Conservation (phyloP, 2,113 vertebrate genomes). For the Pogonocichla stellata region DNA sequence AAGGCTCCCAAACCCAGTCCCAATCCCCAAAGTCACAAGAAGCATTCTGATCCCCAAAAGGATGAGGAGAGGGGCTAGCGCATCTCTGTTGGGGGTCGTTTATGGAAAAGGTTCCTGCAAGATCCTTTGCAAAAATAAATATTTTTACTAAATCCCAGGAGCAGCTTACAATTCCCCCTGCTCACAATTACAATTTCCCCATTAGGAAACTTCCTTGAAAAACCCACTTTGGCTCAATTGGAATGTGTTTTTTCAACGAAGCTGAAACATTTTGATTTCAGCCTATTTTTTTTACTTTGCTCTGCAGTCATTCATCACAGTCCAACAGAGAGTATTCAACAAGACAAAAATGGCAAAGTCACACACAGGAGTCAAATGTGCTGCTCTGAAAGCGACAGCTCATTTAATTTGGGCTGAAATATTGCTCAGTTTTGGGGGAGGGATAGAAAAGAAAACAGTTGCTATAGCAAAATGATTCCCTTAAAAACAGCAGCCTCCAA, state of each 20-base stretch:
- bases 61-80: not conserved
- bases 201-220: conserved; percentile 66
- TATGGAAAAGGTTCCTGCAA: conserved; percentile 41
- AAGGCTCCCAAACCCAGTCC: not conserved
- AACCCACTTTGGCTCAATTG: conserved; percentile 45
- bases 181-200: conserved; percentile 63
- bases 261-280: conserved; percentile 61
- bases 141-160: conserved; percentile 61
- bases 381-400: not conserved
- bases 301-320: conserved; percentile 45
- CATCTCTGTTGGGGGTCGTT: conserved; percentile 46
- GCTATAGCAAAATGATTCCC: not conserved
- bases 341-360: conserved; percentile 18
- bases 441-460: conserved; percentile 14
- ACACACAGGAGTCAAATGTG: not conserved
- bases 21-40: not conserved
- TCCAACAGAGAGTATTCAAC: not conserved
- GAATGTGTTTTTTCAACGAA: conserved; percentile 63
- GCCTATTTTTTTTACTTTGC: not conserved
- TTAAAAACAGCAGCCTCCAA: not conserved
- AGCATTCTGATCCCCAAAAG: not conserved
- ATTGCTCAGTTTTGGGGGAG: not conserved
- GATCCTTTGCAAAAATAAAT: conserved; percentile 61
- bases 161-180: conserved; percentile 44
- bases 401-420: not conserved